Conservation (phyloP, 2,888 invertebrate genomes). For the Proisotoma minuta region DNA sequence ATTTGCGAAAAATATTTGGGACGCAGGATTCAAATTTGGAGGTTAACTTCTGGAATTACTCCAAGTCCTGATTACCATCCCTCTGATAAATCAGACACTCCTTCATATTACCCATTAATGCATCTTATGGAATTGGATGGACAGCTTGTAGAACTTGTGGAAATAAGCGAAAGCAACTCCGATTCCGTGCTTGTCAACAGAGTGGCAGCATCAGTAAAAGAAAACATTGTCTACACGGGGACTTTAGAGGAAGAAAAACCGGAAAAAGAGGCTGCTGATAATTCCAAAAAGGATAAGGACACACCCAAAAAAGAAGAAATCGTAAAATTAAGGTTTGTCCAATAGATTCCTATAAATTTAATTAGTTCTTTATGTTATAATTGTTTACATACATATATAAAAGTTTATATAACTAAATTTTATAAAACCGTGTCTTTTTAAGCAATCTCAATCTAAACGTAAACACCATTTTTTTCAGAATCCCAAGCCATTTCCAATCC, state of each 20-base stretch:
- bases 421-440: too few relatives aligned
- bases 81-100: background rate
- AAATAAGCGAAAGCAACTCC: background rate
- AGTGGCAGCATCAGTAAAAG: background rate
- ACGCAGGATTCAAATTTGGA: background rate
- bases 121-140: background rate
- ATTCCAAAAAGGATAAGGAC: too few relatives aligned
- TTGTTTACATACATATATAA: too few relatives aligned
- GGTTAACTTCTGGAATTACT: background rate
- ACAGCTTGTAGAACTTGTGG: background rate
- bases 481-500: background rate
- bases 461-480: too few relatives aligned
- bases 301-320: too few relatives aligned
- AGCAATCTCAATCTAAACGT: too few relatives aligned
- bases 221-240: background rate
- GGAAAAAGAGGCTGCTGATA: background rate
- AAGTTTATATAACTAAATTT: too few relatives aligned
- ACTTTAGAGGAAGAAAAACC: background rate
- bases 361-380: too few relatives aligned
- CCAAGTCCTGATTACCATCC: background rate
- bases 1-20: background rate
- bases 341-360: too few relatives aligned
- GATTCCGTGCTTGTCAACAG: background rate
- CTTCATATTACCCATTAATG: background rate
- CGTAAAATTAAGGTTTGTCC: too few relatives aligned